Conservation (phyloP, 2,113 vertebrate species). For the Pachyramphus minor region DNA sequence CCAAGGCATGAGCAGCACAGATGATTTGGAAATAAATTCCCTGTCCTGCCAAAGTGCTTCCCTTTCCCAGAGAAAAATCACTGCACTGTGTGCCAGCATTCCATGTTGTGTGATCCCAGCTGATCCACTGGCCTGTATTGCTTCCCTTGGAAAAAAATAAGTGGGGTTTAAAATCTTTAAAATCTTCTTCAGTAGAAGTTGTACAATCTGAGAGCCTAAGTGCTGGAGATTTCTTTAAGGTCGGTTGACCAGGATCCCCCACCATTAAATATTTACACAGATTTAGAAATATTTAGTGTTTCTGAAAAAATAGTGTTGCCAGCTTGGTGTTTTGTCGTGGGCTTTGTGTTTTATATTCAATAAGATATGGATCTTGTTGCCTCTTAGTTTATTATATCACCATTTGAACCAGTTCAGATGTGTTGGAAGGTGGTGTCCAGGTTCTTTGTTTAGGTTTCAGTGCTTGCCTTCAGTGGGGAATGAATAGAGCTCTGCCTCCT, state of each 20-base stretch:
- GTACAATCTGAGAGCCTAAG: neutral
- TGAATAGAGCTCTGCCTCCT: neutral
- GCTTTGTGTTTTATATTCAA: neutral
- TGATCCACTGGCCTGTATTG: neutral
- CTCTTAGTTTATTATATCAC: neutral
- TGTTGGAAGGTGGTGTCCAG: neutral
- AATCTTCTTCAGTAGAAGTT: neutral
- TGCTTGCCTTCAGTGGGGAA: neutral
- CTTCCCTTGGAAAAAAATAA: neutral
- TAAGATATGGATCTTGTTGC: neutral
- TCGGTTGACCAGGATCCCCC: neutral
- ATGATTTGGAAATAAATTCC: rapidly evolving
- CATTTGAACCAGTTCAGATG: neutral
- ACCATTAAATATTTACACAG: neutral
- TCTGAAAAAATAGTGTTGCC: neutral
- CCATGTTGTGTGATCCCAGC: neutral
- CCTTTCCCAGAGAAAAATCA: neutral
- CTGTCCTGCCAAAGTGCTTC: neutral
- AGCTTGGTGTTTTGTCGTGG: neutral
- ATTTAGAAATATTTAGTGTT: neutral
- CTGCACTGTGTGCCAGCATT: neutral
- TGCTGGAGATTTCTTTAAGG: neutral
- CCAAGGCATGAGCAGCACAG: neutral
- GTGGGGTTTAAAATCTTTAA: neutral
- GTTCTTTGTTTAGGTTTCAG: neutral